phyloP scores from a whole-genome alignment of 2,113 vertebrate genomes.

The Agapornis roseicollis region DNA sequence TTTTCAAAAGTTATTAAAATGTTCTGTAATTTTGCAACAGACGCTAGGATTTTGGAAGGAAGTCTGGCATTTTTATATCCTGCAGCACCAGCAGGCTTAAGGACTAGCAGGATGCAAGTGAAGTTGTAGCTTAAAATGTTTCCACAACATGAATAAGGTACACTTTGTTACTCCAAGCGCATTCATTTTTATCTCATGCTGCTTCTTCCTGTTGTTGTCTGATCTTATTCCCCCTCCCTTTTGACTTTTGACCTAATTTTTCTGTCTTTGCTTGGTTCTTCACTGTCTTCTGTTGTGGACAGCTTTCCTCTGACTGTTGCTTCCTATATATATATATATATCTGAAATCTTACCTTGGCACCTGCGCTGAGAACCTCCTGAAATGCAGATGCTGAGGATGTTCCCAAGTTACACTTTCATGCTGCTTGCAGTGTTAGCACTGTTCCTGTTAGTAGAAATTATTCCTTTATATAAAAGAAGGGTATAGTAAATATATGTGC shows the following conservation, averaged over 20 bases:
- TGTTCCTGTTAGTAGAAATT: not conserved
- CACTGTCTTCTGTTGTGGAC: not conserved
- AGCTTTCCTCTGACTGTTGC: not conserved
- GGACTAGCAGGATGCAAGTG: not conserved
- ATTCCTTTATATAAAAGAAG: not conserved
- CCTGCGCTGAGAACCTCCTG: not conserved
- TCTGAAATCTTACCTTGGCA: not conserved
- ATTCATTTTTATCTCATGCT: not conserved
- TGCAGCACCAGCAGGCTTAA: not conserved
- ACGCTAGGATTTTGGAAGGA: not conserved
- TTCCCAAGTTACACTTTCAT: not conserved
- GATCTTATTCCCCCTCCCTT: not conserved
- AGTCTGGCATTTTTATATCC: not conserved
- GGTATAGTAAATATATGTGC: not conserved
- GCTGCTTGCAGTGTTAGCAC: not conserved
- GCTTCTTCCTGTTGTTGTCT: not conserved
- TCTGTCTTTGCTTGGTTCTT: not conserved
- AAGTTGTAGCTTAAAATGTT: conserved; percentile 1
- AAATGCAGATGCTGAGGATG: not conserved
- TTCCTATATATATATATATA: not conserved
- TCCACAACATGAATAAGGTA: not conserved
- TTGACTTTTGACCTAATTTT: not conserved
- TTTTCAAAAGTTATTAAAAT: not conserved
- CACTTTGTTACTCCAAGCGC: not conserved
- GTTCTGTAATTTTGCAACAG: not conserved